Base-by-base conservation (phyloP, 2,113 vertebrate species). In the Narcine bancroftii region DNA sequence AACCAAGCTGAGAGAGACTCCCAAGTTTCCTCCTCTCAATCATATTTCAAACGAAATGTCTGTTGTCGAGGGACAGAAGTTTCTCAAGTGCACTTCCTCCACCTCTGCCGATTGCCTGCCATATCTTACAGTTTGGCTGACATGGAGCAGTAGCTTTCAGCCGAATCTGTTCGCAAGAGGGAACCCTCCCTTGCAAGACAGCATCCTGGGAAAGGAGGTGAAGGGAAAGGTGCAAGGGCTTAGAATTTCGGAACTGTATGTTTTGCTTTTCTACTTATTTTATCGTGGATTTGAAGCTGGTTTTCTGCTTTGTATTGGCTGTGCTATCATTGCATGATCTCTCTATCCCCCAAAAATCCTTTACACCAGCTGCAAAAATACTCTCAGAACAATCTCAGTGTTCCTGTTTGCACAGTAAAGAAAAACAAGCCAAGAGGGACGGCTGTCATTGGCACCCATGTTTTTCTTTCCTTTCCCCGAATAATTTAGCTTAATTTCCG, bases 351-450 rank as follows among this genome's bases (percentile, higher is more conserved):
- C 6, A 60, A 81, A 69, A 85, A 60, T 85, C 33, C 81, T 56
- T 87, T 63, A 6, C 81, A 87, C 81, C 81, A 87, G 81, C 81
- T 87, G 81, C 53, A 87, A 87, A 87, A 87, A 87, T 53, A 87
- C 53, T 87, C 33, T 87, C n/a, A 56, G 81, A 87, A 87, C 81
- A 87, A 87, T 87, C 81, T 60, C 53, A 36, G 81, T 60, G 81
- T 87, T 87, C 81, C 81, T 87, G 81, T 87, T 87, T 87, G 53
- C 1, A 56, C 81, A 87, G 81, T n/a, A 87, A 87, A 87, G 81
- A 60, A 87, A 87, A 87, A 87, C 81, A 87, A 87, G 81, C 81
- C 81, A 87, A 87, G 81, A 87, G 33, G 63, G 24, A 69, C 15
- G 63, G 87, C 87, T 91, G 63, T 36, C 63, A 91, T 91, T 91